phyloP scores from a whole-genome alignment of 2,797 vertebrate genomes.

The Philypnodon macrostomus region DNA sequence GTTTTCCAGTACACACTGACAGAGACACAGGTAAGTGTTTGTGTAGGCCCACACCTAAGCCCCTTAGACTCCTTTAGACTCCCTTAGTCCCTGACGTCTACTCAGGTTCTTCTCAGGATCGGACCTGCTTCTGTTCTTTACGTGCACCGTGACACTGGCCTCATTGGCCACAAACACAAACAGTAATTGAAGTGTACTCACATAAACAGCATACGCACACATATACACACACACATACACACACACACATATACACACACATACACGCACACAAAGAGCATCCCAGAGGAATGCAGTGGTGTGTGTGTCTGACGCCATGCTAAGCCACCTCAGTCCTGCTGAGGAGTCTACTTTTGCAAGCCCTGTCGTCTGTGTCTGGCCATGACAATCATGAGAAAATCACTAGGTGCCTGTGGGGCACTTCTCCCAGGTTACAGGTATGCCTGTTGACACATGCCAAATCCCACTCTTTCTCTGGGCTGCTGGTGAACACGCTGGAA shows the following conservation, averaged over 20 bases:
- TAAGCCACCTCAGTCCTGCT: constrained; percentile 80
- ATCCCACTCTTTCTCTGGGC: constrained; percentile 74
- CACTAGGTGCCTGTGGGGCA: constrained; percentile 76
- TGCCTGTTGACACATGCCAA: constrained; percentile 82
- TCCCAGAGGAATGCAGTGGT: constrained; percentile 73
- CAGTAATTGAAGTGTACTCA: constrained; percentile 66
- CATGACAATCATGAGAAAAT: constrained; percentile 81
- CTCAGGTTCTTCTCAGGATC: constrained; percentile 70
- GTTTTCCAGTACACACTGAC: constrained; percentile 77
- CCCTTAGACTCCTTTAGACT: constrained; percentile 71
- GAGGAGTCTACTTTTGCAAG: constrained; percentile 77
- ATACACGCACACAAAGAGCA: constrained; percentile 60
- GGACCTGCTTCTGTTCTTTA: constrained; percentile 52
- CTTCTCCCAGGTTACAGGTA: constrained; percentile 80
- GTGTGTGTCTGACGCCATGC: constrained; percentile 78
- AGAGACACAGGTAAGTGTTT: constrained; percentile 75
- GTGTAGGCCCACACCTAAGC: constrained; percentile 71
- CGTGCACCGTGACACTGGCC: constrained; percentile 55
- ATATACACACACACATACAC: constrained; percentile 48
- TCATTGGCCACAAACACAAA: constrained; percentile 68
- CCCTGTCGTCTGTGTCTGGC: constrained; percentile 76
- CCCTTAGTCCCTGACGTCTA: constrained; percentile 71
- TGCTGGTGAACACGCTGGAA: constrained; percentile 66
- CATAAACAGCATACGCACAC: constrained; percentile 42
- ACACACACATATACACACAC: constrained; percentile 43